A percentile compares a stretch with the other conserved stretches of the same genome.
Evolutionary conservation across 2,113 vertebrate species (phyloP).

Genomic region (Suncus etruscus): DNA sequence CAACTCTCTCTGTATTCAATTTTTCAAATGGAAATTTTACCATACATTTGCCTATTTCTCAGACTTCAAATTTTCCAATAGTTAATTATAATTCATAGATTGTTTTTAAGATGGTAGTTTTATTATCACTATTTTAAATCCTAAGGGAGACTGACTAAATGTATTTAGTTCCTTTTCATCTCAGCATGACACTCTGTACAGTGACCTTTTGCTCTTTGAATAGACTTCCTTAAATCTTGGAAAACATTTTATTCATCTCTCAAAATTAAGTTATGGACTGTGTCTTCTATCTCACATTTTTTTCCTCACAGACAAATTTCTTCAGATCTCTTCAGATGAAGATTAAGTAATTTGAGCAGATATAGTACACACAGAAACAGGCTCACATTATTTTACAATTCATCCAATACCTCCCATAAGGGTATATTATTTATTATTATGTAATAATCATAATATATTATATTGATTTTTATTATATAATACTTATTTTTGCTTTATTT

Average conservation of each 20-base stretch:
- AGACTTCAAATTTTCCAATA: not conserved
- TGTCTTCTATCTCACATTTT: not conserved
- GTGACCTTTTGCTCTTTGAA: not conserved
- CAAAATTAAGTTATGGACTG: not conserved
- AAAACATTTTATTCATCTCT: not conserved
- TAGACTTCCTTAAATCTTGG: not conserved
- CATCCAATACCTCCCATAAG: not conserved
- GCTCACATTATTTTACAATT: slow-evolving; percentile 32
- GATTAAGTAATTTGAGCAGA: not conserved
- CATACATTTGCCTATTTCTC: not conserved
- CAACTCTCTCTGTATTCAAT: not conserved
- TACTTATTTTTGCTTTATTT: too few species aligned
- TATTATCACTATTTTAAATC: slow-evolving; percentile 16
- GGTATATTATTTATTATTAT: not conserved
- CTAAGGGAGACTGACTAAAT: not conserved
- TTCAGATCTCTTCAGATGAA: not conserved
- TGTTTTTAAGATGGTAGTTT: not conserved
- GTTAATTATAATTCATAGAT: not conserved
- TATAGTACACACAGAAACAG: not conserved
- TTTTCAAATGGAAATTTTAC: not conserved
- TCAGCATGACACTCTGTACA: not conserved
- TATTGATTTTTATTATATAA: too few species aligned
- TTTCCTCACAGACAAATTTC: slow-evolving; percentile 1
- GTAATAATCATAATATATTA: too few species aligned
- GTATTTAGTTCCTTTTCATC: not conserved